Evolutionary conservation across 2,113 vertebrate genomes (phyloP), one percentile per base, ranked within the genome.

Genomic region (Mixornis gularis): DNA sequence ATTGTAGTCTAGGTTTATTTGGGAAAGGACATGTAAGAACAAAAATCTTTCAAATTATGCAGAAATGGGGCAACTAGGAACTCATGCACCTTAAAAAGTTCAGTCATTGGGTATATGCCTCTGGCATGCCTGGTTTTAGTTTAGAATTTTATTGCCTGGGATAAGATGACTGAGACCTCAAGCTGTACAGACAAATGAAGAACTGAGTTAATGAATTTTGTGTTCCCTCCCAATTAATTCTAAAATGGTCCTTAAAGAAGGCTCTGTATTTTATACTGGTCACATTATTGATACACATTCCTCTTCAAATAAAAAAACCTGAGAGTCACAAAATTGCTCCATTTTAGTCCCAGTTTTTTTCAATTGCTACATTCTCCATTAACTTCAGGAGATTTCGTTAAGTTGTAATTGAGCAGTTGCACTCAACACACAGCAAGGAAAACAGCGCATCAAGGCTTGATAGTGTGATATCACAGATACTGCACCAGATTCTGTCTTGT

Each of bases 401-500:
- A 79, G 62, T 51, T 36, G n/a, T 66, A 93, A 78, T 79, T 85
- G 63, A 55, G 56, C 13, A 34, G 27, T 78, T 81, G 27, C 48
- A 60, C 58, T 68, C 30, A 65, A 83, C 22, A 83, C 17, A 20
- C 53, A 70, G 26, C 62, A 80, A 3, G 27, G 40, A 90, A 80
- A 81, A 55, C 2, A 89, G 4, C 10, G 27, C 73, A 92, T 68
- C 26, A 73, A 90, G 53, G 46, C 65, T 73, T 49, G 20, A 88
- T 91, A 38, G 38, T 38, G 38, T 38, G 32, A 43, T 92, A 91
- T 73, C n/a, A 51, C 25, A 81, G 30, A 30, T 73, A 36, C 10
- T 72, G 43, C 41, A 79, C 65, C 85, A 93, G 41, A 92, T 85
- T 90, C 87, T 89, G 48, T 94, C 89, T 95, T 95, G 90, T 73